Evolutionary conservation across 2,113 vertebrate species (phyloP).

Genomic region (Silurus asotus): DNA sequence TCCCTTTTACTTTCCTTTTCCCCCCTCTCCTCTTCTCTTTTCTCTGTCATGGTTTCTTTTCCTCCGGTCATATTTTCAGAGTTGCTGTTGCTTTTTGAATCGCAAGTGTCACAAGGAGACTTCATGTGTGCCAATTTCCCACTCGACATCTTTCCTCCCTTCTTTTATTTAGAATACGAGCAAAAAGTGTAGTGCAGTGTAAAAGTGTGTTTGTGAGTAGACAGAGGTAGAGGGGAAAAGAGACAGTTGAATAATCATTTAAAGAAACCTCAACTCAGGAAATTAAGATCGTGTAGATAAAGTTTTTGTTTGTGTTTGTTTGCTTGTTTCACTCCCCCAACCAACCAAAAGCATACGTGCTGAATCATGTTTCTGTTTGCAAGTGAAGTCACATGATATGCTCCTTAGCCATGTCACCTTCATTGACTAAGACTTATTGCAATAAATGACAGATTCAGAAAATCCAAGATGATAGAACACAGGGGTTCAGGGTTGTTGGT

Average conservation of each 20-base stretch:
- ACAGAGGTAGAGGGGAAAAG: not conserved
- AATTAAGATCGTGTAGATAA: not conserved
- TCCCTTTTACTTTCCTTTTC: not conserved
- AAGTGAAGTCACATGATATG: not conserved
- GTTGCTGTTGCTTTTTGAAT: not conserved
- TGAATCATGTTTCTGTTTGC: conserved; percentile 1
- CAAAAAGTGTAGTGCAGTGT: no score
- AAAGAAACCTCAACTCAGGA: not conserved
- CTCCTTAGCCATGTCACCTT: not conserved
- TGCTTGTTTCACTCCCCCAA: not conserved
- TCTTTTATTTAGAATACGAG: not conserved
- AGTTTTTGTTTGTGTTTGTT: not conserved
- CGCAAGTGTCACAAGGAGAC: not conserved
- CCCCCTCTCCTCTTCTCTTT: conserved; percentile 9
- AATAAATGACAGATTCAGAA: no score
- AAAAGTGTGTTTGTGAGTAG: not conserved
- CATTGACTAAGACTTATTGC: not conserved
- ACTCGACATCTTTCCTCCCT: not conserved
- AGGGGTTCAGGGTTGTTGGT: not conserved
- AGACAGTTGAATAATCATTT: not conserved
- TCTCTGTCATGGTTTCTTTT: conserved; percentile 36
- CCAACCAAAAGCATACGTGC: not conserved
- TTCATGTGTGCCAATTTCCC: not conserved
- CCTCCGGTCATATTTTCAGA: not conserved
- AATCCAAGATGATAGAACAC: not conserved